Percentiles rank a stretch among this genome's conserved stretches.
Conservation (phyloP, 2,888 invertebrate genomes). For the Chloromyia formosa region DNA sequence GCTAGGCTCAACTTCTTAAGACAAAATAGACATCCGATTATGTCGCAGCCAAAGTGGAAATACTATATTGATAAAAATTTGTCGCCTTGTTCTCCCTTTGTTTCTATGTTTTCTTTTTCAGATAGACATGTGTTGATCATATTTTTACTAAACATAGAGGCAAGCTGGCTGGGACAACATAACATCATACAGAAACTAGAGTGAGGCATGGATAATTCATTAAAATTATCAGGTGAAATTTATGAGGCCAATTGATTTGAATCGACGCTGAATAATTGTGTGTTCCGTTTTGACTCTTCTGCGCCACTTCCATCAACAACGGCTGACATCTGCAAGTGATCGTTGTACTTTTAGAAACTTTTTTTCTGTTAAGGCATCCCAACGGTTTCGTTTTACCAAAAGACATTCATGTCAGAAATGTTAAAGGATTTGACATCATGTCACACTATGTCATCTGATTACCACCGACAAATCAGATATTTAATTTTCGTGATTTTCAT, state of each 20-base stretch:
- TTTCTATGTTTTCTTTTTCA: background rate
- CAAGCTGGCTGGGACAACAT: background rate
- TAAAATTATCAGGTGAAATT: constrained; percentile 36
- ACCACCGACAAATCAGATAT: background rate
- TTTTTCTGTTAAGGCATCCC: too few relatives aligned
- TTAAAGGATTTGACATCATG: constrained; percentile 36
- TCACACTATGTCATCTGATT: constrained; percentile 15
- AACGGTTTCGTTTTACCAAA: background rate
- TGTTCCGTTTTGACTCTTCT: background rate
- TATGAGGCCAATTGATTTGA: constrained; percentile 22
- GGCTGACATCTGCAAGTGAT: background rate
- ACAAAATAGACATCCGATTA: background rate
- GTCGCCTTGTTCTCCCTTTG: constrained; percentile 1
- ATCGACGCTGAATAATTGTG: background rate
- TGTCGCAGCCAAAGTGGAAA: background rate
- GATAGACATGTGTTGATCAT: constrained; percentile 32
- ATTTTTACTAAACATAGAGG: background rate
- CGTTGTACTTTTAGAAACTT: background rate
- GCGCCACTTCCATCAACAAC: background rate
- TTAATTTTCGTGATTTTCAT: background rate
- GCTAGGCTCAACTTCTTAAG: background rate
- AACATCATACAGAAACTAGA: background rate
- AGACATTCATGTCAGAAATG: constrained; percentile 11
- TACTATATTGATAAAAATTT: constrained; percentile 36
- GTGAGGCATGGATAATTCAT: constrained; percentile 23